phyloP scores from a whole-genome alignment of 2,797 vertebrate species.

The Oophaga sylvatica region DNA sequence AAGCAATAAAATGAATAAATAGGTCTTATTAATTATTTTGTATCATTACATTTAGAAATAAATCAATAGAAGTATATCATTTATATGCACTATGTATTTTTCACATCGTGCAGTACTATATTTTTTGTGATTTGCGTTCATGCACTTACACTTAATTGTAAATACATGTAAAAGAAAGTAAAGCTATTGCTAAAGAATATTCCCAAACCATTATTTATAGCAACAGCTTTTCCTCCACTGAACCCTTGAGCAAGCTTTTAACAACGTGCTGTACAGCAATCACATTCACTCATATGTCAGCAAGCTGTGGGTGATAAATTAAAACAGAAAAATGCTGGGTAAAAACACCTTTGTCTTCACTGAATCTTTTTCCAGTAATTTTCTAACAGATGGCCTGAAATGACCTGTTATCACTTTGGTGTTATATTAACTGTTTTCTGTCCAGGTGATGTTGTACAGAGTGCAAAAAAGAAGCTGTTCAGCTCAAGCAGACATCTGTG shows the following conservation, averaged over 20 bases:
- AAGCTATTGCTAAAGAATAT: conserved; percentile 53
- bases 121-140: neutral
- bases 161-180: conserved; percentile 60
- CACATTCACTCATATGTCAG: conserved; percentile 73
- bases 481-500: neutral
- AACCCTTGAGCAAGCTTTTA: conserved; percentile 68
- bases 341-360: conserved; percentile 60
- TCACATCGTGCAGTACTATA: no score
- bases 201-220: conserved; percentile 67
- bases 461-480: neutral
- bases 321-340: conserved; percentile 68
- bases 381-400: conserved; percentile 68
- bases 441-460: conserved; percentile 57
- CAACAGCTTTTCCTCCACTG: conserved; percentile 62
- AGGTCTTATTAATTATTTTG: no score
- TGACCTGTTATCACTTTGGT: conserved; percentile 66
- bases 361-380: conserved; percentile 69
- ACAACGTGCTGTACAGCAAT: conserved; percentile 66
- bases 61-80: no score
- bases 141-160: conserved; percentile 39
- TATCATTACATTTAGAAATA: no score
- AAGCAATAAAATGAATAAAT: no score
- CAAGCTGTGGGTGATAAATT: conserved; percentile 73
- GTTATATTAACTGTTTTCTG: conserved; percentile 65
- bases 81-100: neutral